phyloP scores from a whole-genome alignment of 2,797 vertebrate genomes.

The Esox lucius region DNA sequence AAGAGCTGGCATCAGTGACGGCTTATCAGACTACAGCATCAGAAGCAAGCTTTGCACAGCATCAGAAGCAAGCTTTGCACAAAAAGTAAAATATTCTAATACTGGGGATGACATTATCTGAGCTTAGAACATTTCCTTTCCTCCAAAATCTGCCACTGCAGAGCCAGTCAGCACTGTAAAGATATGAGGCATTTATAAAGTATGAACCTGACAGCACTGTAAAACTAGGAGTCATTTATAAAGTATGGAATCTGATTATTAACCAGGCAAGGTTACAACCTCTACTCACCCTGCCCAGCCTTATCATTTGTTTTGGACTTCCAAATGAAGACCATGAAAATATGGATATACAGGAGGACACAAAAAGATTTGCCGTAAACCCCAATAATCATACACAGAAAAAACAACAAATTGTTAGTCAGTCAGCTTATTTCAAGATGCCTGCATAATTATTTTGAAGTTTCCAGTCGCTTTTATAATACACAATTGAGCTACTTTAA shows the following conservation, averaged over 20 bases:
- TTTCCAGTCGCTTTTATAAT: no score
- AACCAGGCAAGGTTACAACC: not conserved
- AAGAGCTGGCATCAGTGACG: slow-evolving; percentile 30
- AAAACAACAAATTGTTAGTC: no score
- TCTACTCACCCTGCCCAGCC: not conserved
- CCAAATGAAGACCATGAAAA: not conserved
- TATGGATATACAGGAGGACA: not conserved
- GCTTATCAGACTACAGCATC: slow-evolving; percentile 42
- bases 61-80: slow-evolving; percentile 28
- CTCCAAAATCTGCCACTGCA: slow-evolving; percentile 23
- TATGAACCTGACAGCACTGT: slow-evolving; percentile 17
- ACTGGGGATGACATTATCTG: slow-evolving; percentile 45
- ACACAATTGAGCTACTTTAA: no score
- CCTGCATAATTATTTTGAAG: no score
- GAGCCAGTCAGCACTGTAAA: slow-evolving; percentile 19
- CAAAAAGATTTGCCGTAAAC: not conserved
- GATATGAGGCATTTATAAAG: not conserved
- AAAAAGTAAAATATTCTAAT: slow-evolving; percentile 26
- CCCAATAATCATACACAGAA: no score
- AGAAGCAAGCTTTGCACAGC: slow-evolving; percentile 16
- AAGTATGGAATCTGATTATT: not conserved
- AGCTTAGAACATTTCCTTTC: slow-evolving; percentile 16
- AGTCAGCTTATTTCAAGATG: no score
- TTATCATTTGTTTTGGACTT: no score
- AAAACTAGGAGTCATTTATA: not conserved